phyloP scores from a whole-genome alignment of 2,113 vertebrate genomes.

The Chloebia gouldiae region DNA sequence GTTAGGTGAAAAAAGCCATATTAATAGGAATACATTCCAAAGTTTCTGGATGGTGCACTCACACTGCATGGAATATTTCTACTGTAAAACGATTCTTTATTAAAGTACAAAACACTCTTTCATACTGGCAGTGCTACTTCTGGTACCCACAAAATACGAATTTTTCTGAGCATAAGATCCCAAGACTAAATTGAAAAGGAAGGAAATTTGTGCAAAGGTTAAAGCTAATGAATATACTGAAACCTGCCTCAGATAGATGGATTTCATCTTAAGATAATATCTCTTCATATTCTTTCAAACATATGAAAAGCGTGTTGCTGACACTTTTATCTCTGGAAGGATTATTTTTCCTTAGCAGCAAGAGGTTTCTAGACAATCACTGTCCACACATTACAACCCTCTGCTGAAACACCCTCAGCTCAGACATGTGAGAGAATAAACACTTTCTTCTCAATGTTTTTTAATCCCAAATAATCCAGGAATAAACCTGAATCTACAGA shows the following conservation, averaged over 20 bases:
- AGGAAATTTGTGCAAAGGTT: not conserved
- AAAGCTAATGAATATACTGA: slow-evolving; percentile 1
- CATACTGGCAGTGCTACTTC: not conserved
- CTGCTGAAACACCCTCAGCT: not conserved
- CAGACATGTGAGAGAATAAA: not conserved
- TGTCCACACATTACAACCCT: not conserved
- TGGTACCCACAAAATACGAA: not conserved
- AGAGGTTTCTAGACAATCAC: not conserved
- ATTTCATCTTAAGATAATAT: not conserved
- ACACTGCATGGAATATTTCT: not conserved
- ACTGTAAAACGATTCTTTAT: not conserved
- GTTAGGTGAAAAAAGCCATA: slow-evolving; percentile 25
- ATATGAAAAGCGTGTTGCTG: not conserved
- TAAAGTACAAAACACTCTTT: not conserved
- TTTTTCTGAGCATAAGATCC: not conserved
- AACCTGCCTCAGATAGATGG: not conserved
- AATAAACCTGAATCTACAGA: not conserved
- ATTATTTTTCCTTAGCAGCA: not conserved
- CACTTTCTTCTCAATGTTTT: not conserved
- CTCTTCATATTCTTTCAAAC: not conserved
- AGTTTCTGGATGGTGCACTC: slow-evolving; percentile 21
- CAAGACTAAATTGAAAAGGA: slow-evolving; percentile 13
- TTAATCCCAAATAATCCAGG: not conserved
- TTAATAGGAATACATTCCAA: slow-evolving; percentile 45
- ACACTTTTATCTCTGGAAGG: not conserved